Evolutionary conservation across 2,888 invertebrate species (phyloP), one percentile per base, ranked within the genome.

Genomic region (Xestia c-nigrum): DNA sequence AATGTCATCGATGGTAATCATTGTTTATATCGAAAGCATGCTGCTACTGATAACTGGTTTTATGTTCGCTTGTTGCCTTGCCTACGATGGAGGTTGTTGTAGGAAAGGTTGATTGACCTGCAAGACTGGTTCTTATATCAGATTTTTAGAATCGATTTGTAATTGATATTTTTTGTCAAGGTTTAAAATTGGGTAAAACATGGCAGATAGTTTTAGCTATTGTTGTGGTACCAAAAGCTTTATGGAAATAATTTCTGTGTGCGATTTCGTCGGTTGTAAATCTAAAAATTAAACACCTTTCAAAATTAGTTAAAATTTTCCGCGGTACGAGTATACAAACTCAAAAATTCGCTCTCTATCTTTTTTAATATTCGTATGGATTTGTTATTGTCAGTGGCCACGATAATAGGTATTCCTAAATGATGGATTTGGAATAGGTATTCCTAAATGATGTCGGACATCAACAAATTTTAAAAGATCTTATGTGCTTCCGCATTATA

Each of bases 21-120:
- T 81, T 83, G 73, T 81, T 80, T 68, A 50, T 72, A 77, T 63
- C 63, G 55, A 68, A 72, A 74, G 67, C 64, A 47, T 50, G 79
- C 55, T 43, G 61, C 61, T 76, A 63, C 68, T 80, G 66, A 82
- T 74, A 85, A 84, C 85, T 80, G 82, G 85, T 85, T 85, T 78
- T 66, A 43, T 80, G 83, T 71, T 76, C 40, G 57, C 72, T 70
- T 61, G 61, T 73, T 70, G n/a, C 21, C 40, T 69, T 57, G 43
- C 3, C 57, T 73, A 70, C 16, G 66, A 65, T 78, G 70, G 24
- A 74, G 74, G 43, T 74, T 74, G 63, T 61, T 57, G 40, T 19
- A 61, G 46, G 69, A 69, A 14, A 65, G 69, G 83, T 85, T 80
- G 73, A 78, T 64, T 85, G 85, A 83, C 83, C 80, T 24, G 43